Conservation (phyloP, 1,140 invertebrate species). For the Dolichoris vasculosae region DNA sequence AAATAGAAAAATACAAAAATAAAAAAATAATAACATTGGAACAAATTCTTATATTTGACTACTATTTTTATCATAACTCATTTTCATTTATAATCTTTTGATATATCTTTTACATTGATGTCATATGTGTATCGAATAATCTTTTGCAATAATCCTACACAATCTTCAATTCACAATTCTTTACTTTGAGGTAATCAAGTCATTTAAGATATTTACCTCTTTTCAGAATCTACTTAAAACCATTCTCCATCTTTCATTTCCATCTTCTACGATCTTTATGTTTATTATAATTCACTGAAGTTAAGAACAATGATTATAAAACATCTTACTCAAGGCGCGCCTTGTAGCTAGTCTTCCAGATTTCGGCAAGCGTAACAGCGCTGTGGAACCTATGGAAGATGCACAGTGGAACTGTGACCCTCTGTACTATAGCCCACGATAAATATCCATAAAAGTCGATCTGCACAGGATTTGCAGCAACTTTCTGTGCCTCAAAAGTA, state of each 20-base stretch:
- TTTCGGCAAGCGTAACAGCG: slow-evolving; percentile 95
- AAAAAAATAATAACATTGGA: background rate
- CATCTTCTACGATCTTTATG: background rate
- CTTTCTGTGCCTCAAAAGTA: slow-evolving; percentile 96
- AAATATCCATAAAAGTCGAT: slow-evolving; percentile 95
- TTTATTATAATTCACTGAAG: background rate
- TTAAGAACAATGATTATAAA: background rate
- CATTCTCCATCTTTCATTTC: background rate
- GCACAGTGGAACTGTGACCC: slow-evolving; percentile 93
- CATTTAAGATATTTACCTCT: background rate
- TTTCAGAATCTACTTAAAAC: background rate
- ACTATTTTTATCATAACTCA: background rate
- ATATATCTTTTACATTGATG: background rate
- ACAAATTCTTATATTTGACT: background rate
- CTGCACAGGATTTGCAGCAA: slow-evolving; percentile 92
- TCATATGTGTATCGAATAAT: background rate
- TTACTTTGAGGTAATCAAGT: background rate
- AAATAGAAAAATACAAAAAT: background rate
- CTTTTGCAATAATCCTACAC: background rate
- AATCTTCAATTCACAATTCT: background rate
- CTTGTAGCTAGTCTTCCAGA: slow-evolving; percentile 99
- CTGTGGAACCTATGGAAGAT: slow-evolving; percentile 99
- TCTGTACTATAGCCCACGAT: slow-evolving; percentile 95
- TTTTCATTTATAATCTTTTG: background rate
- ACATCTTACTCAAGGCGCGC: slow-evolving; percentile 84